Conservation (phyloP, 2,113 vertebrate genomes). For the Scalopus aquaticus region DNA sequence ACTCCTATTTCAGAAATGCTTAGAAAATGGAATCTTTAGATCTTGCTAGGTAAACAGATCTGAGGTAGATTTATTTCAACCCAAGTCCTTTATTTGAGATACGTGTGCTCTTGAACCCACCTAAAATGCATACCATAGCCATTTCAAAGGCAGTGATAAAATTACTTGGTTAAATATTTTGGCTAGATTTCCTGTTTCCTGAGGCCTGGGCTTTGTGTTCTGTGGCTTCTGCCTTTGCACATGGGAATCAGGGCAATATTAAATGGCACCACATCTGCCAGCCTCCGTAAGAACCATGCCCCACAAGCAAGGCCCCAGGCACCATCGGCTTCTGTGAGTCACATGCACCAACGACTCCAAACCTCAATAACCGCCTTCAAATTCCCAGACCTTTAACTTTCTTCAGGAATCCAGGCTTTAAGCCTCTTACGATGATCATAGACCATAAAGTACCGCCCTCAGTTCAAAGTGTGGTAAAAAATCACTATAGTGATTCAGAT, state of each 20-base stretch:
- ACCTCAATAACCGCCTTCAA: slow-evolving; percentile 24
- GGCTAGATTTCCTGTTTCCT: slow-evolving; percentile 77
- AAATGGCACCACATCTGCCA: slow-evolving; percentile 65
- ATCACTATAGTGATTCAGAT: slow-evolving; percentile 51
- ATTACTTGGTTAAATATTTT: slow-evolving; percentile 82
- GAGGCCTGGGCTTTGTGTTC: slow-evolving; percentile 60
- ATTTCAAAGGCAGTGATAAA: slow-evolving; percentile 80
- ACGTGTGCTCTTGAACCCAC: slow-evolving; percentile 42
- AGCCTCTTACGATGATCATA: slow-evolving; percentile 56
- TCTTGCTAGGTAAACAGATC: slow-evolving; percentile 77
- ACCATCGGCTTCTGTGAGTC: background rate
- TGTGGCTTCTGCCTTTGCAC: slow-evolving; percentile 64
- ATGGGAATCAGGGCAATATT: slow-evolving; percentile 40
- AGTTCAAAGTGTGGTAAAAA: slow-evolving; percentile 18
- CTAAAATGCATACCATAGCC: slow-evolving; percentile 74
- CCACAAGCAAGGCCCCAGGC: background rate
- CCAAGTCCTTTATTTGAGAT: slow-evolving; percentile 69
- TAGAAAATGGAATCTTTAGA: slow-evolving; percentile 71
- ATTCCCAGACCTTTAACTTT: slow-evolving; percentile 47
- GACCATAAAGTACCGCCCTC: background rate
- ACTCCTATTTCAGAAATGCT: slow-evolving; percentile 74
- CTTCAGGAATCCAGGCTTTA: slow-evolving; percentile 54
- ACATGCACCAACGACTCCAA: background rate
- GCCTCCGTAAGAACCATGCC: slow-evolving; percentile 32
- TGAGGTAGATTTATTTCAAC: slow-evolving; percentile 77